Conservation (phyloP, 2,113 vertebrate species). For the Phyllostomus hastatus region DNA sequence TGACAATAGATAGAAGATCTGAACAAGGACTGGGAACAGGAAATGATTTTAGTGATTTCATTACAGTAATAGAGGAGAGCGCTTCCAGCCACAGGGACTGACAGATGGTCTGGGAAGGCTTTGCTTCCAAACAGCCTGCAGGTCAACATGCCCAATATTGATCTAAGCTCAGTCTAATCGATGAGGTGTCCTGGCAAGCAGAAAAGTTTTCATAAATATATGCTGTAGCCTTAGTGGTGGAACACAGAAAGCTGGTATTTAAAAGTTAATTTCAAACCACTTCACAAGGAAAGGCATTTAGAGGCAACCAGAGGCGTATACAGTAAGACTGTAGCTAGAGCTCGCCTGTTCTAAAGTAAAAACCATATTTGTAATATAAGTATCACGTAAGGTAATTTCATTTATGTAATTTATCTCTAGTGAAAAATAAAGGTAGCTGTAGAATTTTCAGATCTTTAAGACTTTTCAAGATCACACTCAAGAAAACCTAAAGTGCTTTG, state of each 20-base stretch:
- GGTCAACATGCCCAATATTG: conserved; percentile 78
- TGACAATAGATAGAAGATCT: conserved; percentile 90
- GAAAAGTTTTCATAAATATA: conserved; percentile 62
- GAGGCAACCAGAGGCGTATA: neutral
- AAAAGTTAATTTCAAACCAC: conserved; percentile 36
- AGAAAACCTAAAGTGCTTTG: neutral
- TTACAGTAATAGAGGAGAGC: conserved; percentile 81
- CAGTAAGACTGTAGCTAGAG: neutral
- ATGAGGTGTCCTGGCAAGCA: conserved; percentile 51
- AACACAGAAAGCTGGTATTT: conserved; percentile 21
- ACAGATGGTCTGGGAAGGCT: conserved; percentile 82
- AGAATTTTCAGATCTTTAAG: neutral
- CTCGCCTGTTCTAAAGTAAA: neutral
- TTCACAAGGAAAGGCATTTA: conserved; percentile 11
- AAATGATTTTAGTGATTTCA: conserved; percentile 91
- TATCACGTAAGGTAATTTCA: neutral
- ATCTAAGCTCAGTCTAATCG: conserved; percentile 75
- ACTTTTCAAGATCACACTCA: neutral
- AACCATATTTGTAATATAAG: neutral
- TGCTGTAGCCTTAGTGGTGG: neutral
- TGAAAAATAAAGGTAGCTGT: neutral
- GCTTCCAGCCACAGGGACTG: conserved; percentile 77
- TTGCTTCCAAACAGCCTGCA: conserved; percentile 69
- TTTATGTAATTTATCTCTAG: neutral
- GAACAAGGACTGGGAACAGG: conserved; percentile 80